These are phyloP conservation scores for Laodelphax striatellus DNA, from an alignment of 1,140 invertebrate genomes.

Conservation along the genomic window DNA sequence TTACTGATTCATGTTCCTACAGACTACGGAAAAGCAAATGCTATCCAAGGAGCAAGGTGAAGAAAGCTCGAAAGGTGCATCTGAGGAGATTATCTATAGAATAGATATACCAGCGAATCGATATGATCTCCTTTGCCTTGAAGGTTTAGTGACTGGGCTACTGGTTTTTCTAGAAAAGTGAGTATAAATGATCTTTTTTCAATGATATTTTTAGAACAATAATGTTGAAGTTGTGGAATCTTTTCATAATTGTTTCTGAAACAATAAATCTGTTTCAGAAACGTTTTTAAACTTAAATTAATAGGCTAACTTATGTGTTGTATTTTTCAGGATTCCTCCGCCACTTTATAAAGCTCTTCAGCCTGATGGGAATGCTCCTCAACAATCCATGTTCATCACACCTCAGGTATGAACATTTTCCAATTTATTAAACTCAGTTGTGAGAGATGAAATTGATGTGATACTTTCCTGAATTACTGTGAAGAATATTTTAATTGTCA, in stretches of 20 bases:
- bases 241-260: too few relatives aligned
- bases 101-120: slow-evolving; percentile 98
- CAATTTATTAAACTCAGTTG: too few relatives aligned
- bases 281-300: too few relatives aligned
- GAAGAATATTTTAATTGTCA: too few relatives aligned
- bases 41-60: slow-evolving; percentile 77
- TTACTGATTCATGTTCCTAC: slow-evolving; percentile 22
- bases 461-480: too few relatives aligned
- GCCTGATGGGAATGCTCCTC: slow-evolving; percentile 33
- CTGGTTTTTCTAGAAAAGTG: slow-evolving; percentile 82
- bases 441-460: too few relatives aligned
- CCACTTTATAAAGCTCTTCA: slow-evolving; percentile 48
- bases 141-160: slow-evolving; percentile 78
- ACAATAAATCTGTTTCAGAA: too few relatives aligned
- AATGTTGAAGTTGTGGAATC: too few relatives aligned
- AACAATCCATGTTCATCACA: slow-evolving; percentile 54
- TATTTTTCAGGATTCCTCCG: slow-evolving; percentile 44
- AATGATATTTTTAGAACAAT: too few relatives aligned
- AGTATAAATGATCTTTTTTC: slow-evolving; percentile 28
- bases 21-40: slow-evolving; percentile 89
- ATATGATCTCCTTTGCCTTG: slow-evolving; percentile 92
- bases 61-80: slow-evolving; percentile 45
- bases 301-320: too few relatives aligned
- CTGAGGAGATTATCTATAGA: slow-evolving; percentile 80
- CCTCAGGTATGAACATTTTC: slow-evolving; percentile 38